Base-by-base conservation (phyloP, 2,113 vertebrate species). In the Alligator sinensis region DNA sequence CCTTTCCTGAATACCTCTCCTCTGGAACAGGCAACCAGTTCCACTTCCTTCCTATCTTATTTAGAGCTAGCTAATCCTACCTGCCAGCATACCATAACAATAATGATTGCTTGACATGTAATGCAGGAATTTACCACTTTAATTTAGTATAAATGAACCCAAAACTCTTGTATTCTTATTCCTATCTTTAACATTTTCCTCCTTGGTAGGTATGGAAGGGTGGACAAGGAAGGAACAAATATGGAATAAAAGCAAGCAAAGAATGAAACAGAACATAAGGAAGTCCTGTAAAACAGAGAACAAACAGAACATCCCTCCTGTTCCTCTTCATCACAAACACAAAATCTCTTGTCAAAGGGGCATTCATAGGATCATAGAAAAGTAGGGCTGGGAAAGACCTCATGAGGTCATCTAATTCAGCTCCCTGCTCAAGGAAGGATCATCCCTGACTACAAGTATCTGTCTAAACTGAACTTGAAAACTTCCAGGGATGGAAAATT, bases 21-120 rank as follows among this genome's bases (percentile, higher is more conserved):
- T 38, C 58, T 92, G 86, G 81, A 62, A 70, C n/a, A 70, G n/a
- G 63, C 0, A 89, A 30, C 47, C 1, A 64, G 62, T 95, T 82
- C 58, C 86, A 24, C 30, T 58, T 85, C 58, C 77, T 94, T 90
- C 88, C 87, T 38, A 68, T 81, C 86, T 89, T 89, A 25, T 59
- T 30, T 78, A 38, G 28, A 87, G 61, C 80, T 81, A 87, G 6
- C 58, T 63, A 79, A 54, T 70, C 70, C 87, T 78, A 94, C 70
- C 84, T 86, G 88, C 30, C 77, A 84, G 30, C 25, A 6, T 57
- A n/a, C 55, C 82, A 85, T 30, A 80, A 82, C 77, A 90, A 70
- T 91, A 95, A 93, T 89, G 89, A 87, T 59, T 85, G 80, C 75
- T 84, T 93, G 88, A 92, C 84, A 86, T 95, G 90, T 87, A 92